phyloP scores from a whole-genome alignment of 2,797 vertebrate species.

The Artibeus jamaicensis region DNA sequence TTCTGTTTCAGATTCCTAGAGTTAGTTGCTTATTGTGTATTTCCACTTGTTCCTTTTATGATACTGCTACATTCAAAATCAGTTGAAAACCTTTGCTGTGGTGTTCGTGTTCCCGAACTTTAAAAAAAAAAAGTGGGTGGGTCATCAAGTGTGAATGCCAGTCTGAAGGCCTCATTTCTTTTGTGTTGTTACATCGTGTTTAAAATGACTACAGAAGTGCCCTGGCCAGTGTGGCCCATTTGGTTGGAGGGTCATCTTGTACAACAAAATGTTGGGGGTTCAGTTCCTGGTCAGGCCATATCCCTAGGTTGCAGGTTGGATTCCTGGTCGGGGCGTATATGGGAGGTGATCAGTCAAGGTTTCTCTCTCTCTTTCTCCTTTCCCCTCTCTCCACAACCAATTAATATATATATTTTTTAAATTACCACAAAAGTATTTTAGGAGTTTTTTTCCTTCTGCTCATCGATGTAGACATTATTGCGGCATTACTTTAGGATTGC shows the following conservation, averaged over 20 bases:
- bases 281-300: neutral
- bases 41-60: constrained; percentile 49
- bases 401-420: neutral
- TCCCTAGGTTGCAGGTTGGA: neutral
- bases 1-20: constrained; percentile 15
- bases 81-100: constrained; percentile 33
- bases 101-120: constrained; percentile 14
- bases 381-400: neutral
- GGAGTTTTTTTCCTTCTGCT: neutral
- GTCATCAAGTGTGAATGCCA: neutral
- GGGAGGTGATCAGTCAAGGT: neutral
- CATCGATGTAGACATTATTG: neutral
- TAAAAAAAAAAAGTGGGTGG: constrained; percentile 28
- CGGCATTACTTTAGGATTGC: constrained; percentile 16
- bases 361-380: neutral
- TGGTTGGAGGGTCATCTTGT: neutral
- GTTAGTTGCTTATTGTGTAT: constrained; percentile 25
- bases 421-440: neutral
- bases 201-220: constrained; percentile 17
- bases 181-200: constrained; percentile 13
- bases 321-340: neutral
- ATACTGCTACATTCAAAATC: constrained; percentile 54
- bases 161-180: neutral
- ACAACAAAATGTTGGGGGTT: neutral
- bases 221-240: neutral